Evolutionary conservation across 2,888 invertebrate genomes (phyloP).

Genomic region (Nematopogon swammerdamellus): DNA sequence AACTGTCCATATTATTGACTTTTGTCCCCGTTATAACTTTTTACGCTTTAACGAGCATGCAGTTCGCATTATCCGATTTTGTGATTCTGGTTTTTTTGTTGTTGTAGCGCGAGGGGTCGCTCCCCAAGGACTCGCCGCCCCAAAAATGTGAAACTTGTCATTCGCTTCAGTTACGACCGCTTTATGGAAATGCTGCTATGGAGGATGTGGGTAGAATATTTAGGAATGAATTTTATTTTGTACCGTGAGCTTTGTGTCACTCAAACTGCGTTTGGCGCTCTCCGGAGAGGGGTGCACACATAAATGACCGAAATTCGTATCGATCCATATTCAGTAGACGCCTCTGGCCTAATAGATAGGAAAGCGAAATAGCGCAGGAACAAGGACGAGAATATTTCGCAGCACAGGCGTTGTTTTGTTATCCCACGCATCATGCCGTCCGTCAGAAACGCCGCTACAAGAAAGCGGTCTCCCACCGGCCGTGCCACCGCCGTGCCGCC

Average conservation of each 20-base stretch:
- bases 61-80: slow-evolving; percentile 51
- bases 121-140: neutral
- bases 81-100: slow-evolving; percentile 21
- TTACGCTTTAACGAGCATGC: slow-evolving; percentile 56
- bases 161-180: neutral
- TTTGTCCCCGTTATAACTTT: slow-evolving; percentile 49
- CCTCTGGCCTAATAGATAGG: no score
- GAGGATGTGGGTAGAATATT: neutral
- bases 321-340: no score
- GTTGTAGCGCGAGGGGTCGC: neutral
- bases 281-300: neutral
- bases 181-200: neutral
- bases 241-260: neutral
- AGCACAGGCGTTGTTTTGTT: no score
- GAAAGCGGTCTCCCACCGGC: no score
- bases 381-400: no score
- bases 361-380: no score
- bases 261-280: neutral
- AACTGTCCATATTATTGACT: slow-evolving; percentile 36
- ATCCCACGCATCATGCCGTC: no score
- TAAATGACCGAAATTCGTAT: no score
- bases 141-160: neutral
- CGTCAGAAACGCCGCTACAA: no score
- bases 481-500: no score
- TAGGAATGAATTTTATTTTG: neutral